A percentile compares a stretch with the other conserved stretches of the same genome.
Conservation (phyloP, 2,113 vertebrate species). For the Paracanthobrama guichenoti region DNA sequence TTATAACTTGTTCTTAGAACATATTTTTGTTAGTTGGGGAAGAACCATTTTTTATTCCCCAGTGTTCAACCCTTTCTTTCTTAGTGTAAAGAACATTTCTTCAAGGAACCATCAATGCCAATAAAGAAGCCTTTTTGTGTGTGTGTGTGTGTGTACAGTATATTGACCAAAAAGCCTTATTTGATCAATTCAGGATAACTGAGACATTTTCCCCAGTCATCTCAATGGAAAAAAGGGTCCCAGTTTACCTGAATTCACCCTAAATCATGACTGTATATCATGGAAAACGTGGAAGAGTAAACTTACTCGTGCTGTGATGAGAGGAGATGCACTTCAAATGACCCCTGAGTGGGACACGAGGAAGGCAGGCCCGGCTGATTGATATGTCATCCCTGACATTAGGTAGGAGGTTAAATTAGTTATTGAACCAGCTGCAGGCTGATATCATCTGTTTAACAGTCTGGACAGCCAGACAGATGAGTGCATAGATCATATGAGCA, state of each 20-base stretch:
- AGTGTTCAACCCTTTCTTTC: no score
- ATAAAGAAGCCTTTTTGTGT: no score
- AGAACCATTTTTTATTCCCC: no score
- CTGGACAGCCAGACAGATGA: constrained; percentile 22
- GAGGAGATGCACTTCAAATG: not conserved
- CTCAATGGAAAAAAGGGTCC: no score
- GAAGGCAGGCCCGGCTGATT: constrained; percentile 11
- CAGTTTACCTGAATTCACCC: not conserved
- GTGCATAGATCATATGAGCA: constrained; percentile 55
- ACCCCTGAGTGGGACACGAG: not conserved
- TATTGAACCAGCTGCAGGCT: constrained; percentile 67
- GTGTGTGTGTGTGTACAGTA: no score
- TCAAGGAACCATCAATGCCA: no score
- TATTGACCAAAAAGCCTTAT: no score
- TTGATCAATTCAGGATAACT: no score
- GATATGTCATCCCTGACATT: constrained; percentile 62
- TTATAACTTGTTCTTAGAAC: no score
- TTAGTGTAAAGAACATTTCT: no score
- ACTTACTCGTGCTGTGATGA: not conserved
- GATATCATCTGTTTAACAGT: constrained; percentile 47
- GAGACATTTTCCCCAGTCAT: no score
- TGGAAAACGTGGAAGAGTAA: not conserved
- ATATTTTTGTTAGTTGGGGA: no score
- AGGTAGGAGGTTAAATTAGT: constrained; percentile 72
- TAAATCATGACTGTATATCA: not conserved